These are phyloP conservation scores for Lepidothrix coronata DNA, from an alignment of 2,113 vertebrate genomes.

Conservation along the genomic window DNA sequence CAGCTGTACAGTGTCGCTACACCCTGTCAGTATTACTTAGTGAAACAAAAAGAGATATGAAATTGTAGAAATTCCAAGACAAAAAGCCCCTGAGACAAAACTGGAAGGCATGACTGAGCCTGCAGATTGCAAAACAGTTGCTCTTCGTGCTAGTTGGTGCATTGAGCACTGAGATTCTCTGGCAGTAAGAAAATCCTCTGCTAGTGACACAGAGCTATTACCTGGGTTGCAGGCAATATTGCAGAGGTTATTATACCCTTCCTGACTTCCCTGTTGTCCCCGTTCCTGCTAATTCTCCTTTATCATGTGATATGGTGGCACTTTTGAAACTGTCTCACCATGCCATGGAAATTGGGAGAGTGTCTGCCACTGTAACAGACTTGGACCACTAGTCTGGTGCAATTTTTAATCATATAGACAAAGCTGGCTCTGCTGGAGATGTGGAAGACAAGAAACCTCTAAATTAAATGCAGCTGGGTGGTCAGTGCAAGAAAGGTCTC, in stretches of 20 bases:
- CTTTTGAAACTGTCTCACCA: background rate
- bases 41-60: background rate
- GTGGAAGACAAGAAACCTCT: background rate
- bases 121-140: background rate
- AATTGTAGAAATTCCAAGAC: background rate
- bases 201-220: background rate
- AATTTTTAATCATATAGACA: background rate
- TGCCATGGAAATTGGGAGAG: background rate
- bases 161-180: background rate
- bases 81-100: background rate
- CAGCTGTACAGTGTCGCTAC: background rate
- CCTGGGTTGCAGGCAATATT: background rate
- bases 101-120: background rate
- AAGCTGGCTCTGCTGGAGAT: background rate
- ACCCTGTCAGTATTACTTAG: background rate
- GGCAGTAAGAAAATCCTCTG: background rate
- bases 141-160: background rate
- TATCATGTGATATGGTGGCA: background rate
- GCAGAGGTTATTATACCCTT: background rate
- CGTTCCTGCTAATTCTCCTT: background rate
- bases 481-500: background rate
- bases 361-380: background rate
- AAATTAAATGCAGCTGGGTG: background rate
- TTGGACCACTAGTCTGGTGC: background rate
- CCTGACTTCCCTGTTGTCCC: background rate